These are phyloP conservation scores for Molanna angustata DNA, from an alignment of 2,888 invertebrate species.

Conservation along the genomic window DNA sequence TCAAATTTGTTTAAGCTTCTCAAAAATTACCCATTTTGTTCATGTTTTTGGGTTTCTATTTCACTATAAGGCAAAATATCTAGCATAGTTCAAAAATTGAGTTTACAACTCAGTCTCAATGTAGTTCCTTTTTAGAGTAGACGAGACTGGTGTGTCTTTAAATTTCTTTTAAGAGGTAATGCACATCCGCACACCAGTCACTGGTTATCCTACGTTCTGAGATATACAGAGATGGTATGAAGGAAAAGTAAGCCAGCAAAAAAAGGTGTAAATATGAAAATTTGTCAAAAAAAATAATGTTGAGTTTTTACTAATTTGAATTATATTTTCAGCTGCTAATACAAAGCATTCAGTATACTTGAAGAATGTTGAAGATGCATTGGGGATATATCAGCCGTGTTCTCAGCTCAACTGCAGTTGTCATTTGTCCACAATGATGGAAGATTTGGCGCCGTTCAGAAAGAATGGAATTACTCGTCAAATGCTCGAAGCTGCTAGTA, in stretches of 20 bases:
- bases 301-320: neutral
- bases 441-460: slow-evolving; percentile 68
- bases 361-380: slow-evolving; percentile 50
- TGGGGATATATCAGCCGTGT: slow-evolving; percentile 56
- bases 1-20: neutral
- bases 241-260: too few relatives aligned
- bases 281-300: neutral
- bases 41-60: too few relatives aligned
- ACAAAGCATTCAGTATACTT: slow-evolving; percentile 35
- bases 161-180: too few relatives aligned
- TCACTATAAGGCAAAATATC: too few relatives aligned
- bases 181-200: too few relatives aligned
- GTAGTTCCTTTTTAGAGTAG: too few relatives aligned
- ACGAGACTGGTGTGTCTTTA: too few relatives aligned
- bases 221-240: too few relatives aligned
- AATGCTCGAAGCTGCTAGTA: slow-evolving; percentile 57
- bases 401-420: slow-evolving; percentile 61
- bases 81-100: too few relatives aligned
- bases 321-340: slow-evolving; percentile 21
- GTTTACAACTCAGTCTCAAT: too few relatives aligned
- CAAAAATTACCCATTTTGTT: too few relatives aligned
- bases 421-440: slow-evolving; percentile 59
- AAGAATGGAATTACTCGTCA: slow-evolving; percentile 66
- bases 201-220: too few relatives aligned
- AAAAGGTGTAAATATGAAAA: neutral